Conservation (phyloP, 2,888 invertebrate species). For the Cheilosia variabilis region DNA sequence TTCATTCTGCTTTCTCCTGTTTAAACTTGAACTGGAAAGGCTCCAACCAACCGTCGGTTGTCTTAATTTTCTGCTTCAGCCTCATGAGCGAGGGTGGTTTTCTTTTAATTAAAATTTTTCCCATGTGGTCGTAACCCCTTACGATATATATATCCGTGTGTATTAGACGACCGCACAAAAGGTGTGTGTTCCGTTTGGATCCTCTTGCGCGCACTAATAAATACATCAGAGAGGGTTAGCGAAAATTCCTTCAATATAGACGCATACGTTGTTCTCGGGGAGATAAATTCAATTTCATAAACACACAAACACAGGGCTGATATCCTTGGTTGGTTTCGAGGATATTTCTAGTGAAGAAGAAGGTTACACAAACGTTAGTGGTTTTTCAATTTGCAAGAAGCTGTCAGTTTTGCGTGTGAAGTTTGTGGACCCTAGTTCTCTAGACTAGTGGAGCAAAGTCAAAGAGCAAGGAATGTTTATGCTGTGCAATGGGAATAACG, state of each 20-base stretch:
- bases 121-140: neutral
- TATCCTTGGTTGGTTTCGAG: conserved; percentile 24
- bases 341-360: conserved; percentile 20
- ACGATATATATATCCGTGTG: neutral
- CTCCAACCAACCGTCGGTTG: conserved; percentile 4
- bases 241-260: neutral
- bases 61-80: neutral
- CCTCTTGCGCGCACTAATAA: conserved; percentile 16
- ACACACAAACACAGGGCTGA: neutral
- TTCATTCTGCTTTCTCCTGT: neutral
- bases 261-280: neutral
- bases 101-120: conserved; percentile 36
- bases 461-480: neutral
- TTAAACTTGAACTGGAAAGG: conserved; percentile 14
- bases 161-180: conserved; percentile 3
- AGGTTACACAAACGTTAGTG: conserved; percentile 3
- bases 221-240: conserved; percentile 14
- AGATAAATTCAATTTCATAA: conserved; percentile 35
- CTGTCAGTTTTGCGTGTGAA: neutral
- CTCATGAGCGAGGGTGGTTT: neutral
- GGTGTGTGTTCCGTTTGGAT: neutral
- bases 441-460: neutral
- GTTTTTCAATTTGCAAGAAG: conserved; percentile 12
- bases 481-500: neutral
- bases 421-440: neutral